A percentile compares a stretch with the other conserved stretches of the same genome.
These are phyloP conservation scores for Bovichtus variegatus DNA, from an alignment of 2,797 vertebrate genomes.

Conservation along the genomic window DNA sequence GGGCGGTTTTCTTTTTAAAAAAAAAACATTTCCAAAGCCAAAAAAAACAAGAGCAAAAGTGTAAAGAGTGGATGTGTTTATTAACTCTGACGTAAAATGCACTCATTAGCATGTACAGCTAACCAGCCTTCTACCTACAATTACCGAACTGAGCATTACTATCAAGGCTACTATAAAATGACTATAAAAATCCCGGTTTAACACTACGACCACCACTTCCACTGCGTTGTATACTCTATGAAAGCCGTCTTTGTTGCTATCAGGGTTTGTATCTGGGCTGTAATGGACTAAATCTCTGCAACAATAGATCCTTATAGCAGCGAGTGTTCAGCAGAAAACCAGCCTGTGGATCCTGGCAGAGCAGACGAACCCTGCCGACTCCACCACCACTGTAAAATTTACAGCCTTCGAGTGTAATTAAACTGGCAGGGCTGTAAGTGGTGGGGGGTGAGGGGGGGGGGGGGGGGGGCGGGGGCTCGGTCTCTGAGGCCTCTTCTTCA, in stretches of 20 bases:
- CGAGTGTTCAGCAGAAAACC: constrained; percentile 33
- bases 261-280: constrained; percentile 1
- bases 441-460: not conserved
- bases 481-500: constrained; percentile 33
- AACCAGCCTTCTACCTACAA: not conserved
- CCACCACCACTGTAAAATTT: constrained; percentile 73
- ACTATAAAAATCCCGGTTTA: too few species aligned
- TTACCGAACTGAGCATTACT: not conserved
- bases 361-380: constrained; percentile 69
- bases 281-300: not conserved
- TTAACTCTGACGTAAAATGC: not conserved
- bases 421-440: constrained; percentile 68
- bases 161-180: not conserved
- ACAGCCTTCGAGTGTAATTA: constrained; percentile 76
- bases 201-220: too few species aligned
- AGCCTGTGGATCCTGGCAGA: constrained; percentile 63
- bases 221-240: too few species aligned
- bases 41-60: not conserved
- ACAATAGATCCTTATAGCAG: constrained; percentile 16
- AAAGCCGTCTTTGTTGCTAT: not conserved
- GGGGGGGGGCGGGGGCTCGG: not conserved
- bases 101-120: not conserved
- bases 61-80: too few species aligned
- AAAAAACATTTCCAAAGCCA: too few species aligned
- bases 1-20: not conserved